phyloP scores from a whole-genome alignment of 2,888 invertebrate genomes.

The Melangyna quadrimaculata region DNA sequence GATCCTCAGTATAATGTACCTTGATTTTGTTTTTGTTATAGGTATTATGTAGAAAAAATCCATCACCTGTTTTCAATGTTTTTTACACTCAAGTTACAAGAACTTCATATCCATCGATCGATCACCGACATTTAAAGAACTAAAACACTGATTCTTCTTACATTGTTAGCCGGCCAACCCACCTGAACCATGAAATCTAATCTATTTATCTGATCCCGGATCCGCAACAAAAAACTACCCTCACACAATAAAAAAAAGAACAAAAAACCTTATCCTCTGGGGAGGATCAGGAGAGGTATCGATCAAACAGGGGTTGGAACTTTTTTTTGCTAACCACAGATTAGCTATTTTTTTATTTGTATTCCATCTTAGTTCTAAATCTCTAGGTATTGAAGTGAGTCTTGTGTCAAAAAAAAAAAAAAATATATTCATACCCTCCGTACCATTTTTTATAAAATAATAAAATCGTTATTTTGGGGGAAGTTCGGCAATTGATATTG shows the following conservation, averaged over 20 bases:
- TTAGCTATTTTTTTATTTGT: conserved; percentile 65
- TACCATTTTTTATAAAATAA: conserved; percentile 41
- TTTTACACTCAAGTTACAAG: conserved; percentile 62
- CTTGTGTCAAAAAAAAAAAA: background rate
- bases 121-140: conserved; percentile 46
- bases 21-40: background rate
- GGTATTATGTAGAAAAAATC: conserved; percentile 34
- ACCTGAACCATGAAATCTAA: conserved; percentile 69
- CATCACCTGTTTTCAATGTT: conserved; percentile 66
- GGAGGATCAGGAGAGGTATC: conserved; percentile 1
- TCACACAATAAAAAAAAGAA: conserved; percentile 35
- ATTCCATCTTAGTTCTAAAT: background rate
- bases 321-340: conserved; percentile 58
- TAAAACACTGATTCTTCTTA: conserved; percentile 51
- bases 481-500: conserved; percentile 51
- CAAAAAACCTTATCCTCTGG: conserved; percentile 17
- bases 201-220: conserved; percentile 44
- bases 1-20: background rate
- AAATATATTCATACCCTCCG: conserved; percentile 34
- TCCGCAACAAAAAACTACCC: conserved; percentile 39
- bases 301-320: conserved; percentile 32
- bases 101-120: conserved; percentile 56
- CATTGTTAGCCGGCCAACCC: conserved; percentile 53
- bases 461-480: conserved; percentile 31
- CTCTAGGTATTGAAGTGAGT: background rate